Base-by-base conservation (phyloP, 1,140 invertebrate species). In the Muscidifurax raptorellus region DNA sequence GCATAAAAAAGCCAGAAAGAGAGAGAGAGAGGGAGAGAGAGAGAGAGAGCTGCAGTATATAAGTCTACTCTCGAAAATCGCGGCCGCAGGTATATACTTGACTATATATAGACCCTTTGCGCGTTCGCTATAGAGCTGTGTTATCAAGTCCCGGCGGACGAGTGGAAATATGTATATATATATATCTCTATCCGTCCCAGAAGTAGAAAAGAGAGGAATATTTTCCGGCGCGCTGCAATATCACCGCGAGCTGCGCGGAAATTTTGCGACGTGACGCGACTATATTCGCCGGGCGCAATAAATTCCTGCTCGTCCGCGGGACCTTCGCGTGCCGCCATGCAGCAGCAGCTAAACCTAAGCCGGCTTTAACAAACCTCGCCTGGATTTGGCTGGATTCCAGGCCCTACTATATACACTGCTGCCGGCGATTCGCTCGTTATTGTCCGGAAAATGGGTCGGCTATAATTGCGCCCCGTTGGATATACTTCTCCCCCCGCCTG, bases 391-490 rank as follows among this genome's bases (percentile, higher is more conserved):
- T 83, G 79, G 82, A 81, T 88, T 92, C 91, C 91, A 91, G 89
- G 27, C 22, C 18, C 22, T 59, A 2, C 44, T 47, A 13, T 13
- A 18, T 12, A 12, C 15, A 18, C 47, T 59, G 18, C 52, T 59
- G 86, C 82, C 40, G 76, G 44, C 88, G 86, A 89, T 90, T 90
- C 89, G 87, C 89, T 89, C 88, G 90, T 90, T 91, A 92, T 92
- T 91, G 91, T 91, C 90, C 86, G 89, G 88, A 90, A 92, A 92
- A 92, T 92, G 88, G 91, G 91, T 92, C 91, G 91, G 87, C 87
- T 90, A 88, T 92, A 92, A 92, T 92, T 92, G 90, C 90, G 83
- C 88, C 87, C 84, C 87, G 71, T 86, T 86, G 86, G 85, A 87
- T 86, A 59, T 4, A 22, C 52, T 59, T 7, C 47, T 15, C 47